Base-by-base conservation (phyloP, 2,797 vertebrate species). In the Pipistrellus nathusii region DNA sequence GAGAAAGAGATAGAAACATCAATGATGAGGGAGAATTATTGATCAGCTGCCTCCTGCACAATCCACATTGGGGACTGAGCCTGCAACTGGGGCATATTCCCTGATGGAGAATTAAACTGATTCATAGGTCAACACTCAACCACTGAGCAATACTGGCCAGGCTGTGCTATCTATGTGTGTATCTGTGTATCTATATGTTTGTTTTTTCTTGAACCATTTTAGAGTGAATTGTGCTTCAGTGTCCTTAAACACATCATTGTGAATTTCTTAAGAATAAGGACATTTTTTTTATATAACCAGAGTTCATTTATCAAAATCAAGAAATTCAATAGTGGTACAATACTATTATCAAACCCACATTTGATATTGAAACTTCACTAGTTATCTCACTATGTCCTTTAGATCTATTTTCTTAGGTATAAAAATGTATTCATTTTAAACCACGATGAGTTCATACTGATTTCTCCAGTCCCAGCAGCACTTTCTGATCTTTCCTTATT, bases 251-350 rank as follows among this genome's bases (percentile, higher is more conserved):
- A 38, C 38, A 13, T 76, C 18, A 15, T 21, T 59, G 38, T n/a
- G 17, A 11, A 51, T 93, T 68, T 87, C 69, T 41, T 89, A 35
- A 66, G 59, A 81, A 64, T n/a, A 87, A 76, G 27, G 44, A 44
- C 11, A 62, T 88, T 62, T 73, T 88, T 38, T 32, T 18, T 27
- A 32, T 6, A 11, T 64, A 76, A 38, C n/a, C 20, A 35, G 21
- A 75, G 71, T 38, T 57, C 32, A 57, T 48, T 55, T 72, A 59
- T 88, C 48, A 46, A 91, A 91, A 84, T 32, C 75, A 83, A 91
- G 75, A 90, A 32, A 48, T 48, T 46, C 53, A 64, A 41, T 14
- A 68, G 18, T 81, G 21, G 15, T 51, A 30, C 5, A 18, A 48
- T 35, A 71, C 11, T 73, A 32, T 90, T 68, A 76, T 68, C 78